A percentile compares a stretch with the other conserved stretches of the same genome.
phyloP scores from a whole-genome alignment of 1,140 invertebrate genomes.

The Latrodectus geometricus region DNA sequence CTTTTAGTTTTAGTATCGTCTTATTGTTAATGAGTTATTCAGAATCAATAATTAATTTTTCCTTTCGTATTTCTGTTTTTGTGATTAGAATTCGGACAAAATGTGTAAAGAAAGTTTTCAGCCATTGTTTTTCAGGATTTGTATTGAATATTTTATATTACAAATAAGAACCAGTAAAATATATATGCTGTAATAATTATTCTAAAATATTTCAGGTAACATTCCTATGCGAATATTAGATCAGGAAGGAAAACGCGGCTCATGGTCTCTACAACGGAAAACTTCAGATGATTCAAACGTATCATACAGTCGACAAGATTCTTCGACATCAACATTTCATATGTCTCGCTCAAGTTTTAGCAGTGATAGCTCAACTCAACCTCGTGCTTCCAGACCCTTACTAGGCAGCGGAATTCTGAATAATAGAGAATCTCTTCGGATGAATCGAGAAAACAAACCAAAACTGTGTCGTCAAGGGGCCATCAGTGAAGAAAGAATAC shows the following conservation, averaged over 20 bases:
- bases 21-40: no score
- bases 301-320: conserved; percentile 64
- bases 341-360: conserved; percentile 64
- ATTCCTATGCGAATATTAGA: conserved; percentile 71
- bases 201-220: conserved; percentile 68
- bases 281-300: conserved; percentile 63
- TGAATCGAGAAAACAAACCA: conserved; percentile 58
- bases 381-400: conserved; percentile 23
- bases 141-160: no score
- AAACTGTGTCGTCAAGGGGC: conserved; percentile 63
- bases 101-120: no score
- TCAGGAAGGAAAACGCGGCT: conserved; percentile 68
- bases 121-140: no score
- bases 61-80: no score
- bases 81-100: no score
- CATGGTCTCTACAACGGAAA: conserved; percentile 60
- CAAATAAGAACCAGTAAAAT: no score
- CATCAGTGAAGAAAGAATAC: conserved; percentile 45
- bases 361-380: conserved; percentile 62
- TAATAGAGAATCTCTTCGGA: conserved; percentile 27
- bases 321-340: conserved; percentile 64
- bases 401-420: conserved; percentile 6
- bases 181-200: not conserved
- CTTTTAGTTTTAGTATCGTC: no score
- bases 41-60: no score